These are phyloP conservation scores for Arremon brunneinucha DNA, from an alignment of 2,797 vertebrate species.

Conservation along the genomic window DNA sequence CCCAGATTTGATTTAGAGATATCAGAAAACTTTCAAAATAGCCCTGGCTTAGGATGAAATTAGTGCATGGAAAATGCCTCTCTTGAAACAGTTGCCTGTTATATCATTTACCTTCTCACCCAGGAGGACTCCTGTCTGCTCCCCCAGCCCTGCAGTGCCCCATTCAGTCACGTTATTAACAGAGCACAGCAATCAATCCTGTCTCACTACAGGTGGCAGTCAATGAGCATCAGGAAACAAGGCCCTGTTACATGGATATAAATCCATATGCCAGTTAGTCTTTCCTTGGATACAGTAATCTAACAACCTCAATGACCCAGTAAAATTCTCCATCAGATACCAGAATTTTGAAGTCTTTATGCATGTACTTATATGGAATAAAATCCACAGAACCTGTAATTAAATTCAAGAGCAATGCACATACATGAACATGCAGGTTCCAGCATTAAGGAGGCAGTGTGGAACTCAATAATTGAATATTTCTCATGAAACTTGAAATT, in stretches of 20 bases:
- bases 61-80: neutral
- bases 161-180: neutral
- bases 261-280: neutral
- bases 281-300: neutral
- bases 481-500: neutral
- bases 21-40: neutral
- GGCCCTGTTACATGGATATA: neutral
- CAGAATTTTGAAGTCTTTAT: neutral
- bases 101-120: neutral
- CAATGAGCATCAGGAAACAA: neutral
- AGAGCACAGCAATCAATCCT: neutral
- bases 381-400: neutral
- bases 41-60: neutral
- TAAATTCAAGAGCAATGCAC: neutral
- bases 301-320: neutral
- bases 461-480: neutral
- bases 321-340: neutral
- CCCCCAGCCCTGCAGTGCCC: neutral
- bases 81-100: neutral
- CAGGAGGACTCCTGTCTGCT: neutral
- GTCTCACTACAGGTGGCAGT: neutral
- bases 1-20: neutral
- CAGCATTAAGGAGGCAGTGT: rapidly evolving
- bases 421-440: neutral
- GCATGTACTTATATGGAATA: neutral